Evolutionary conservation across 2,113 vertebrate genomes (phyloP).

Genomic region (Ardeotis arabs): DNA sequence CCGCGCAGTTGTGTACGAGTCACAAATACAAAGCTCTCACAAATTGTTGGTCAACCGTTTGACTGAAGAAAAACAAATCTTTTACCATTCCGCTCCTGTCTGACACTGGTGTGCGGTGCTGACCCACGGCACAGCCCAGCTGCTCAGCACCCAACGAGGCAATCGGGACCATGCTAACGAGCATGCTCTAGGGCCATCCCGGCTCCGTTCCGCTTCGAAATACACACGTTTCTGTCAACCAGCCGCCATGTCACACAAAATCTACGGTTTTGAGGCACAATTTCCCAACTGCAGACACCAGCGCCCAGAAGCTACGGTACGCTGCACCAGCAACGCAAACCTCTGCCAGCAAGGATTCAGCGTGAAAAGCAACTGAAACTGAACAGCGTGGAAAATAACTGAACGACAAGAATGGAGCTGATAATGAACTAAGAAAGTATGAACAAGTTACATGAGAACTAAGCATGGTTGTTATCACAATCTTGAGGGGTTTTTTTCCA

Average conservation of each 20-base stretch:
- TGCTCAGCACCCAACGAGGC: background rate
- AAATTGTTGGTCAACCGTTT: rapidly evolving
- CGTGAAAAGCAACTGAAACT: background rate
- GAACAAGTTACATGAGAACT: background rate
- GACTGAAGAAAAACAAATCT: background rate
- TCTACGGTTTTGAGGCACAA: background rate
- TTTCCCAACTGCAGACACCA: background rate
- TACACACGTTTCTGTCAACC: rapidly evolving
- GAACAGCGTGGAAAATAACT: background rate
- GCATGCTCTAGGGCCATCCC: background rate
- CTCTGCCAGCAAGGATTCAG: too few species aligned
- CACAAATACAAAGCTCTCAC: background rate
- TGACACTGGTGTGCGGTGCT: rapidly evolving
- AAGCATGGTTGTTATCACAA: background rate
- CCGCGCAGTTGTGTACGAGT: rapidly evolving
- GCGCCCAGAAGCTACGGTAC: rapidly evolving
- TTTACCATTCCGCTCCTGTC: background rate
- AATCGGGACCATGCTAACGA: rapidly evolving
- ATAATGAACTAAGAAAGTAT: background rate
- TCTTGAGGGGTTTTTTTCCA: background rate
- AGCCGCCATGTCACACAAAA: background rate
- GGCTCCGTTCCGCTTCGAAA: background rate
- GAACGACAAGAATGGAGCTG: background rate
- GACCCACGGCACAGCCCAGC: background rate
- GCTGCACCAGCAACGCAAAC: too few species aligned